phyloP scores from a whole-genome alignment of 2,888 invertebrate species.

The Agrilus mali region DNA sequence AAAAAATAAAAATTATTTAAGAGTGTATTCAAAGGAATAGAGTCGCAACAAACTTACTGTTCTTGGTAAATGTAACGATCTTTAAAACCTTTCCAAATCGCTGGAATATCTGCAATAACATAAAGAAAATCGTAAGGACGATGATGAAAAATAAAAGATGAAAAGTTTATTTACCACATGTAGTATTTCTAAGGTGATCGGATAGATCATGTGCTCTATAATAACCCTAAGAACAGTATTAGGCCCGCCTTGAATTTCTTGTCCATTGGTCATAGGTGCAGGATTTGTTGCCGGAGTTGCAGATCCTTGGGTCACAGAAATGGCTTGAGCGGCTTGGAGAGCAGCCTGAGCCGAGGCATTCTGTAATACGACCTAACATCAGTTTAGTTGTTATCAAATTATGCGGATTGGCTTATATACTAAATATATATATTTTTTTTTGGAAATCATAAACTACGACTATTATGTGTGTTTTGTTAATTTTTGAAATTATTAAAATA shows the following conservation, averaged over 20 bases:
- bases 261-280: conserved; percentile 36
- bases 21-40: background rate
- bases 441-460: too few species aligned
- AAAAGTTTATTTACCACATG: conserved; percentile 51
- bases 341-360: conserved; percentile 76
- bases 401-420: too few species aligned
- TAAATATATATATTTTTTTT: too few species aligned
- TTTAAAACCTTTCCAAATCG: conserved; percentile 97
- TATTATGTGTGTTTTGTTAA: too few species aligned
- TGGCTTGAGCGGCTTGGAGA: conserved; percentile 72
- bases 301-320: conserved; percentile 49
- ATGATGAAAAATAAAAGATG: background rate
- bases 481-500: too few species aligned
- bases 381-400: too few species aligned
- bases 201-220: conserved; percentile 97
- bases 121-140: background rate
- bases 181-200: conserved; percentile 93
- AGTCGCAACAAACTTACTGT: conserved; percentile 66
- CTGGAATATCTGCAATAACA: conserved; percentile 75
- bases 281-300: conserved; percentile 52
- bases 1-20: conserved; percentile 19
- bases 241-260: conserved; percentile 77
- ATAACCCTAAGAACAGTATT: conserved; percentile 96
- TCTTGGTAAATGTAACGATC: conserved; percentile 99
- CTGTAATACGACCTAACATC: conserved; percentile 39